Evolutionary conservation across 2,113 vertebrate genomes (phyloP), one percentile per base, ranked within the genome.

Genomic region (Microcebus jonahi): DNA sequence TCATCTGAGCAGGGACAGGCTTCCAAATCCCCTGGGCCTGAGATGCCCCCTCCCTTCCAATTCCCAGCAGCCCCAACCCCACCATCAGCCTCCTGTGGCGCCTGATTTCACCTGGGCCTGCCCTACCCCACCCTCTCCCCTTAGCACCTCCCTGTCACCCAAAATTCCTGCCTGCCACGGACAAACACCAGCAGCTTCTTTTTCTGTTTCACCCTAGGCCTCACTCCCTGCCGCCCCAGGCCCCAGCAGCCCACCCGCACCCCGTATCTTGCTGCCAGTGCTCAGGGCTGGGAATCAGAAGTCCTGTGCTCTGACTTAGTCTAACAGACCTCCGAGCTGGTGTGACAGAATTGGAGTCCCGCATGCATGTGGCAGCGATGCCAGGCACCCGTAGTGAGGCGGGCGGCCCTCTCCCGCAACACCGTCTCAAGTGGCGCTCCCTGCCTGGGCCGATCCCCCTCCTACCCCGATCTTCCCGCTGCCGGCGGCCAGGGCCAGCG

Each of bases 391-490:
- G 6, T 23, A 63, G 59, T 2, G 31, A 81, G 15, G 21, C 21
- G 53, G 67, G 55, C 36, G 21, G 25, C 15, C 29, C 91, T 65
- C 29, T 80, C 76, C 42, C 31, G 8, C 2, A 31, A 4, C 85
- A 59, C 76, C 53, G 4, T 29, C 12, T 2, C 1, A 3, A 53
- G 10, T 10, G 1, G 0, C 8, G 27, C n/a, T 65, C 34, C 15
- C 48, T 79, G 68, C 73, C 71, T 68, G 81, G 29, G 81, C 34
- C 31, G 2, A 83, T 15, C 20, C 39, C 31, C 57, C 36, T 93
- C 98, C 31, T 98, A 99, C 99, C 99, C 98, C 98, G 21, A 99
- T 99, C 98, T 99, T 99, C 84, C 99, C 99, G 0, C 98, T 99
- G 97, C 99, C 99, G 88, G 99, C 99, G 1, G 99, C 99, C 96